Conservation (phyloP, 2,113 vertebrate genomes). For the Origma solitaria region DNA sequence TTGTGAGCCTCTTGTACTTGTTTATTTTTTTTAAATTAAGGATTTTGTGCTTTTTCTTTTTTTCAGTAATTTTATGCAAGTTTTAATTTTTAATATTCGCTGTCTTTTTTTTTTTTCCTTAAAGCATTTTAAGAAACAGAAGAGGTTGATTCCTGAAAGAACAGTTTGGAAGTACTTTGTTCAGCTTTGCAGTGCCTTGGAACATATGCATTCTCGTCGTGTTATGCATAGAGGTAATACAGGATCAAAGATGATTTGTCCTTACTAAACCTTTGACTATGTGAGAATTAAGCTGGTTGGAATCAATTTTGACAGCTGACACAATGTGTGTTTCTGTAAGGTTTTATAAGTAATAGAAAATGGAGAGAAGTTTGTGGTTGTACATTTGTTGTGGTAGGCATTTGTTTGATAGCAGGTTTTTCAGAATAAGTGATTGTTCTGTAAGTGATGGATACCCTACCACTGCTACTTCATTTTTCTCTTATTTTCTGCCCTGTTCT, state of each 20-base stretch:
- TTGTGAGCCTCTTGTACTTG: not conserved
- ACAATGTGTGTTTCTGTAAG: not conserved
- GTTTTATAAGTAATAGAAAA: not conserved
- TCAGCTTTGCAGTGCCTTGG: slow-evolving; percentile 95
- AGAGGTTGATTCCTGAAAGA: slow-evolving; percentile 93
- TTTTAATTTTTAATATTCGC: not conserved
- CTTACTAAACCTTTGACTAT: not conserved
- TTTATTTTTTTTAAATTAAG: not conserved
- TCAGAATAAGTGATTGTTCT: not conserved
- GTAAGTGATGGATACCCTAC: not conserved
- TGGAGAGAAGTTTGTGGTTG: not conserved
- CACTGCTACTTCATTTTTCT: not conserved
- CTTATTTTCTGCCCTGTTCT: not conserved
- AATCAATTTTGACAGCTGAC: not conserved
- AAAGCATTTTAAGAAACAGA: slow-evolving; percentile 99
- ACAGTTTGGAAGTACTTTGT: slow-evolving; percentile 99
- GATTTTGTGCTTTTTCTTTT: not conserved
- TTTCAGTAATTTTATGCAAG: not conserved
- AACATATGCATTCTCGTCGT: slow-evolving; percentile 97
- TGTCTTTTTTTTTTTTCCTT: not conserved
- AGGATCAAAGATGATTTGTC: not conserved
- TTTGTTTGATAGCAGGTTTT: not conserved
- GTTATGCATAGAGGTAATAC: slow-evolving; percentile 95
- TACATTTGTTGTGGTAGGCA: not conserved
- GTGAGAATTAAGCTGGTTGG: not conserved